phyloP scores from a whole-genome alignment of 1,140 invertebrate species.

The Drosophila ohnishii region DNA sequence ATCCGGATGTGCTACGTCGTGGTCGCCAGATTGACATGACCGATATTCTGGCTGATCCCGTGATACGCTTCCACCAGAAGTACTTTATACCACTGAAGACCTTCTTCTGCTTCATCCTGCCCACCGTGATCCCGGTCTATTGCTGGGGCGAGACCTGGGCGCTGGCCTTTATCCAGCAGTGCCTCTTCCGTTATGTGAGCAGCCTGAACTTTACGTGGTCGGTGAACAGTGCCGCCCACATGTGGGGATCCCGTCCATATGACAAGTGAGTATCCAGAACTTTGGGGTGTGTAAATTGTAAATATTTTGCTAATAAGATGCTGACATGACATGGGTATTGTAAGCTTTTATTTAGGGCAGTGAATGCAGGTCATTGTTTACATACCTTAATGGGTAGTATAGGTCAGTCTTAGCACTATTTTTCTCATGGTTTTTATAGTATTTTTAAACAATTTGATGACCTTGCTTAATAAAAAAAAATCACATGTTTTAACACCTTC shows the following conservation, averaged over 20 bases:
- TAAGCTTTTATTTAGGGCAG: background rate
- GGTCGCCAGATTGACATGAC: constrained; percentile 90
- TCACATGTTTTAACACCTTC: constrained; percentile 1
- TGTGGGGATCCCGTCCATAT: constrained; percentile 79
- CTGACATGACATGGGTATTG: constrained; percentile 12
- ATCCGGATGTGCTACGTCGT: constrained; percentile 90
- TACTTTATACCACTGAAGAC: constrained; percentile 89
- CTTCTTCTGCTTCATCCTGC: constrained; percentile 90
- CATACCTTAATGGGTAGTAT: background rate
- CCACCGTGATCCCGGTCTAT: constrained; percentile 89
- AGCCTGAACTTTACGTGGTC: constrained; percentile 94
- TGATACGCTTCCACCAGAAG: constrained; percentile 89
- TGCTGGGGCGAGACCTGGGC: constrained; percentile 89
- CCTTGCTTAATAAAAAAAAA: background rate
- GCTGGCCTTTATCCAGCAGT: constrained; percentile 86
- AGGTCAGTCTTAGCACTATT: background rate
- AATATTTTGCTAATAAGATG: constrained; percentile 3
- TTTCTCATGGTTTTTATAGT: background rate
- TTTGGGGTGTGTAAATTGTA: background rate
- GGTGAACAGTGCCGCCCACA: constrained; percentile 87
- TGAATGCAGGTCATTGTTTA: constrained; percentile 14
- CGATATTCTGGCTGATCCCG: constrained; percentile 90
- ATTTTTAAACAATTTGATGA: constrained; percentile 3
- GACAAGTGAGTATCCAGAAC: constrained; percentile 82
- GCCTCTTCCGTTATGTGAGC: constrained; percentile 89